Percentiles rank a stretch among this genome's conserved stretches.
phyloP scores from a whole-genome alignment of 2,113 vertebrate genomes.

The Sylvilagus bachmani region DNA sequence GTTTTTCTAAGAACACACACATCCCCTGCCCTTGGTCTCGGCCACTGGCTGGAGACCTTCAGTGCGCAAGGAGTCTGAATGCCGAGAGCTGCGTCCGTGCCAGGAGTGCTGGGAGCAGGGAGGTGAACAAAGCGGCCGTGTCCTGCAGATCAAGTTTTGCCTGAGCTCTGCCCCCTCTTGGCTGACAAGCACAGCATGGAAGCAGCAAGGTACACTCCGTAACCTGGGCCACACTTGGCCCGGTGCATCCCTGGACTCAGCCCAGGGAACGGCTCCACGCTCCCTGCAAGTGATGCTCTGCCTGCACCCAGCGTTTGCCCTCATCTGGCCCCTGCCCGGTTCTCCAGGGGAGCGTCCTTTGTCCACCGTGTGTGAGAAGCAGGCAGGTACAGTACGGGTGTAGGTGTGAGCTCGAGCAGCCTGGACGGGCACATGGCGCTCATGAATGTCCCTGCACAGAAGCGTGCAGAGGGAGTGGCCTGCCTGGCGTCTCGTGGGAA shows the following conservation, averaged over 20 bases:
- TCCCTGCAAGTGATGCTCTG: fast-evolving
- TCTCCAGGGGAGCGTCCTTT: background rate
- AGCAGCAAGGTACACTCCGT: too few species aligned
- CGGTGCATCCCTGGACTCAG: background rate
- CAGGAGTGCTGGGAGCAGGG: background rate
- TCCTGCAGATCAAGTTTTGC: background rate
- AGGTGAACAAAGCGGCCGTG: fast-evolving
- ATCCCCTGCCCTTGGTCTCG: background rate
- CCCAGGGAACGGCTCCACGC: too few species aligned
- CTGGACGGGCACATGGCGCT: too few species aligned
- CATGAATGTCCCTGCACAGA: too few species aligned
- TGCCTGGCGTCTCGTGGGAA: too few species aligned
- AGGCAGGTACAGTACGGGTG: fast-evolving
- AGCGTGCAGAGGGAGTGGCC: too few species aligned
- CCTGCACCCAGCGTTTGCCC: fast-evolving
- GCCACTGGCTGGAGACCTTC: background rate
- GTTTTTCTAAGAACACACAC: background rate
- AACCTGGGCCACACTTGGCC: fast-evolving
- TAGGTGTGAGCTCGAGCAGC: too few species aligned
- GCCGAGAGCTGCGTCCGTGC: background rate
- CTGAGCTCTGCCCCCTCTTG: background rate
- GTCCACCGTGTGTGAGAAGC: background rate
- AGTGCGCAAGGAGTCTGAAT: fast-evolving
- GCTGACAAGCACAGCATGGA: fast-evolving
- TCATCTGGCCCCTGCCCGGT: background rate